Base-by-base conservation (phyloP, 2,797 vertebrate species). In the Manis crassicaudata region DNA sequence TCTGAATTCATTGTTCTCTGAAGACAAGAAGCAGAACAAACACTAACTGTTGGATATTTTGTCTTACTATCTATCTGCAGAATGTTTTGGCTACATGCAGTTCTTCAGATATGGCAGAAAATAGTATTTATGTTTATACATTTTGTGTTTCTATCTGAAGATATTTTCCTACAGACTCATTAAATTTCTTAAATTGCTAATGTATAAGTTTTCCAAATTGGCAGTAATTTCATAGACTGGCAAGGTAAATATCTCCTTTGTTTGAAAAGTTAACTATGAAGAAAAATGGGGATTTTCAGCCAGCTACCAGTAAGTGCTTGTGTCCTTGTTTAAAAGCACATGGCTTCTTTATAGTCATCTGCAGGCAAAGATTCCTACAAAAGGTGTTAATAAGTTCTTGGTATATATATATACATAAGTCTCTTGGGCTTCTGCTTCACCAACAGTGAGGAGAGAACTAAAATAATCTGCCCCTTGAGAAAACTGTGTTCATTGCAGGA, bases 1-100 rank as follows among this genome's bases (percentile, higher is more conserved):
- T 97, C 83, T 94, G 77, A 96, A 96, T 92, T 70, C 96, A 95
- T 96, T 97, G 92, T 97, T 95, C 80, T 97, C 89, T 25, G 72
- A 93, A 94, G 91, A 81, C 94, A 85, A 94, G 80, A 79, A 65
- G 68, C 90, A 79, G 90, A 96, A 96, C 95, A 96, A 96, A 96
- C 83, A 93, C 52, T 93, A 93, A 67, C 92, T 96, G 93, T 88
- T 62, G 94, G 92, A 92, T 93, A 86, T 84, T 87, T 87, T 76
- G 80, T 96, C 92, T 93, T 94, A 77, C 40, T 92, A 88, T 90
- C 77, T 97, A 77, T 92, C 68, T 89, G 75, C 40, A 63, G 73
- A 92, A 79, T 90, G 65, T 88, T 80, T 92, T 68, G 70, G 35
- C 90, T 95, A 68, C 70, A 87, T 46, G 72, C 27, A 60, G 56